Percentiles rank a stretch among this genome's conserved stretches.
Conservation (phyloP, 2,888 invertebrate genomes). For the Disparrhopalites patrizii region DNA sequence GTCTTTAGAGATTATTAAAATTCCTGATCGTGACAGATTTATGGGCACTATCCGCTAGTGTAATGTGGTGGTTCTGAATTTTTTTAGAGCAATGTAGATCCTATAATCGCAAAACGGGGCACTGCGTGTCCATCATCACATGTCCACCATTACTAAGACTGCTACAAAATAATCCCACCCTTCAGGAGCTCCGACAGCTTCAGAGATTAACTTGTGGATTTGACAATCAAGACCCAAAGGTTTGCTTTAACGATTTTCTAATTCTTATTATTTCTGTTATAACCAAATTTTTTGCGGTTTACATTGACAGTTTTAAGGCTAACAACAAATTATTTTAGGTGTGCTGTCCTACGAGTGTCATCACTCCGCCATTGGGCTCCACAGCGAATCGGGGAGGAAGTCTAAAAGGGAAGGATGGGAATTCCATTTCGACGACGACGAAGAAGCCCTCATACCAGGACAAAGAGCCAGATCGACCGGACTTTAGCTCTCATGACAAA, state of each 20-base stretch:
- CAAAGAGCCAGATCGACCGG: neutral
- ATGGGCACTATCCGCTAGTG: too few species aligned
- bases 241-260: neutral
- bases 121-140: conserved; percentile 24
- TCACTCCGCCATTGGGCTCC: conserved; percentile 3
- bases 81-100: conserved; percentile 30
- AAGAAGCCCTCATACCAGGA: neutral
- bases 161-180: conserved; percentile 7
- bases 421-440: neutral
- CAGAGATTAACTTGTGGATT: conserved; percentile 33
- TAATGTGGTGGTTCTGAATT: too few species aligned
- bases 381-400: neutral
- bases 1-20: too few species aligned
- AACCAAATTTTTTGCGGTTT: too few species aligned
- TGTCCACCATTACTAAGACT: conserved; percentile 23
- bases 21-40: too few species aligned
- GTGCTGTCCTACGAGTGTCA: conserved; percentile 10
- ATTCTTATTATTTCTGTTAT: neutral
- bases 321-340: conserved; percentile 9
- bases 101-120: conserved; percentile 26
- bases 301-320: too few species aligned
- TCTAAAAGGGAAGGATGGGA: neutral
- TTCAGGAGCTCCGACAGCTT: conserved; percentile 10
- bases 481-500: conserved; percentile 21
- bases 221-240: conserved; percentile 27